Evolutionary conservation across 2,113 vertebrate genomes (phyloP).

Genomic region (Cynopterus brachyotis): DNA sequence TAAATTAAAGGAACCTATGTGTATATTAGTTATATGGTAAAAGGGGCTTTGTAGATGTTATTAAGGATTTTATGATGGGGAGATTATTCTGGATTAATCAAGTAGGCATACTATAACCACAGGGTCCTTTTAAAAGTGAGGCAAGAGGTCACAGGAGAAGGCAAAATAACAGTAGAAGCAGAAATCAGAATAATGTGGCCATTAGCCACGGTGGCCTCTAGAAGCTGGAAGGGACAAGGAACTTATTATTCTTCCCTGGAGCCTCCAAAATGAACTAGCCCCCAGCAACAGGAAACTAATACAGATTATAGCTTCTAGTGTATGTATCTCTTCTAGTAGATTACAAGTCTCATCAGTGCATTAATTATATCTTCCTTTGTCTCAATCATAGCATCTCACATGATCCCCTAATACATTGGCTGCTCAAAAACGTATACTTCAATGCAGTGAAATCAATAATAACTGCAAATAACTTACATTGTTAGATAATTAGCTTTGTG

Average conservation of each 20-base stretch:
- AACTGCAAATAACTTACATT: neutral
- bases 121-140: neutral
- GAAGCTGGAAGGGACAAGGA: neutral
- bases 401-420: neutral
- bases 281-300: neutral
- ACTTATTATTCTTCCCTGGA: neutral
- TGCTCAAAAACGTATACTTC: neutral
- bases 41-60: neutral
- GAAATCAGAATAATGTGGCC: neutral
- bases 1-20: neutral
- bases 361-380: neutral
- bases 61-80: neutral
- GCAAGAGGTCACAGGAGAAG: neutral
- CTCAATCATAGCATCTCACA: neutral
- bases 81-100: neutral
- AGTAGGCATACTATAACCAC: neutral
- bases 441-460: neutral
- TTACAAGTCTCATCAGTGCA: neutral
- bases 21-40: neutral
- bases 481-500: neutral
- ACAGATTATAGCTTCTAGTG: neutral
- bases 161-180: neutral
- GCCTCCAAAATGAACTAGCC: neutral
- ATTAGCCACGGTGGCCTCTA: neutral
- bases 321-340: neutral